Evolutionary conservation across 2,797 vertebrate genomes (phyloP).

Genomic region (Huso huso): DNA sequence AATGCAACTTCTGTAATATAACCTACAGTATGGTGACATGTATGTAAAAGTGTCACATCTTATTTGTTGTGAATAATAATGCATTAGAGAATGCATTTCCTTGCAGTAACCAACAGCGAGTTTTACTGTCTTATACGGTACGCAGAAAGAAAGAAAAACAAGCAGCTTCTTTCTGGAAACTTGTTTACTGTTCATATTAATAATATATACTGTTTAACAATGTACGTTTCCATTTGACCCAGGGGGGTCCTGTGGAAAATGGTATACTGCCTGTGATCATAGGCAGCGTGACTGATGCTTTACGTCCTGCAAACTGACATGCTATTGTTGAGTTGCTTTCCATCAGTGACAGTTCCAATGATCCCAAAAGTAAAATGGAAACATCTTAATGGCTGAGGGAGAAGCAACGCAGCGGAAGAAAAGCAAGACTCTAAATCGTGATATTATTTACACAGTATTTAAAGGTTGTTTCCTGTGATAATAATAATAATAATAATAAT

Average conservation of each 20-base stretch:
- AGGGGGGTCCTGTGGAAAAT: constrained; percentile 63
- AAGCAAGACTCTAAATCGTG: too few relatives aligned
- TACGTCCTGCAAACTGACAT: constrained; percentile 43
- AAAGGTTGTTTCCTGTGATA: too few relatives aligned
- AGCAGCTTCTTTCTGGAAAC: background rate
- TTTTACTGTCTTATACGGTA: too few relatives aligned
- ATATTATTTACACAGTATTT: too few relatives aligned
- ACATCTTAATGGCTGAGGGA: background rate
- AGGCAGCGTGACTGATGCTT: constrained; percentile 49
- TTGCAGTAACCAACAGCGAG: constrained; percentile 32
- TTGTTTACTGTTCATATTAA: constrained; percentile 45
- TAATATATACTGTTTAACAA: constrained; percentile 80
- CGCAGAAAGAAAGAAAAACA: background rate
- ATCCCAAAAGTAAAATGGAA: constrained; percentile 20
- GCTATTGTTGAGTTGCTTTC: constrained; percentile 35
- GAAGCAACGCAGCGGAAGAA: background rate
- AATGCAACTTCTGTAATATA: too few relatives aligned
- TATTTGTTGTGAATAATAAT: too few relatives aligned
- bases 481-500: too few relatives aligned
- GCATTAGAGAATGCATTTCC: constrained; percentile 44
- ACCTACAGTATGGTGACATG: too few relatives aligned
- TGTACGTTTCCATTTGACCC: constrained; percentile 77
- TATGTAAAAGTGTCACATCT: too few relatives aligned
- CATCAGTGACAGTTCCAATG: constrained; percentile 65
- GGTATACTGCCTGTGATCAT: constrained; percentile 27